A percentile compares a stretch with the other conserved stretches of the same genome.
phyloP scores from a whole-genome alignment of 2,888 invertebrate genomes.

The Dolichopus griseipennis region DNA sequence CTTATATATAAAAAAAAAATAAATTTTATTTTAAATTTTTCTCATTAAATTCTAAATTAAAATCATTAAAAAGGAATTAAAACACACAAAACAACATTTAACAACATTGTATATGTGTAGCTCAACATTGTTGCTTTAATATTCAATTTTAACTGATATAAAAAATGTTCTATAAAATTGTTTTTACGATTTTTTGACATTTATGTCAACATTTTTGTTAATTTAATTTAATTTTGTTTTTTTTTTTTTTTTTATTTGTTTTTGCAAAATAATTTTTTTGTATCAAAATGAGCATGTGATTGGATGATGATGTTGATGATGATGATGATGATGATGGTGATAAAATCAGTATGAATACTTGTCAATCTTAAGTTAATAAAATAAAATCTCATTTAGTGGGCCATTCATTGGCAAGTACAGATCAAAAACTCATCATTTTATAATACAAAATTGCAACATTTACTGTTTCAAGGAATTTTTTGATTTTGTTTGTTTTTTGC shows the following conservation, averaged over 20 bases:
- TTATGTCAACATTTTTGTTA: not conserved
- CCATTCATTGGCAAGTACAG: not conserved
- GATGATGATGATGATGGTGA: not conserved
- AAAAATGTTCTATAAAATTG: slow-evolving; percentile 4
- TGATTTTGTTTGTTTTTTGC: no score
- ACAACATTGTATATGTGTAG: no score
- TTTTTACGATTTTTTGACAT: slow-evolving; percentile 6
- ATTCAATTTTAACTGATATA: not conserved
- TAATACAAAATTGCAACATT: not conserved
- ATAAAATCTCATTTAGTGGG: not conserved
- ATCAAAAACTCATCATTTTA: not conserved
- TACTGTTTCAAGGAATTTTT: no score
- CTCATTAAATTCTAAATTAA: not conserved
- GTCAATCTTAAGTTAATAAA: not conserved
- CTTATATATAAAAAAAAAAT: not conserved
- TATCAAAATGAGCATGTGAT: no score
- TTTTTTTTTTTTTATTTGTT: not conserved
- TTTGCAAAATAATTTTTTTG: not conserved
- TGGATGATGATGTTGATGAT: no score
- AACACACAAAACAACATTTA: no score
- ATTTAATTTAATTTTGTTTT: not conserved
- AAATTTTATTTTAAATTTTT: not conserved
- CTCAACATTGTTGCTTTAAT: not conserved
- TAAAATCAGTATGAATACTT: not conserved
- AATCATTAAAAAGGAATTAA: slow-evolving; percentile 2